Evolutionary conservation across 2,888 invertebrate species (phyloP).

Genomic region (Cataglyphis albicans): DNA sequence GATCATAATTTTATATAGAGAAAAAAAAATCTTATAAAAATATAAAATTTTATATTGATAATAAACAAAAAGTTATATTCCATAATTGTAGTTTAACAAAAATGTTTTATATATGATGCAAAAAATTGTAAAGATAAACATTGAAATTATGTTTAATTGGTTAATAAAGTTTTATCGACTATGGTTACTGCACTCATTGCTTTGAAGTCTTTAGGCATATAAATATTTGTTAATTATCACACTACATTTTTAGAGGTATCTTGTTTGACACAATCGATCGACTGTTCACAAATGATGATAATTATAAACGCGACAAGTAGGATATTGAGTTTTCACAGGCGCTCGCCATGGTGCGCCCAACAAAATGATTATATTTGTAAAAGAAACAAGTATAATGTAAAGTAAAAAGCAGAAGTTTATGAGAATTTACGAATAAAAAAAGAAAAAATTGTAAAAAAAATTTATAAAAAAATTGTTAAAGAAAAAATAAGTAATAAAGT

Average conservation of each 20-base stretch:
- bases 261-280: not conserved
- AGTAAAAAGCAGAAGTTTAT: not conserved
- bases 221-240: slow-evolving; percentile 11
- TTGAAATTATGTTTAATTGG: not conserved
- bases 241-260: slow-evolving; percentile 10
- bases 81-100: not conserved
- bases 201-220: not conserved
- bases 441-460: not conserved
- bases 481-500: not conserved
- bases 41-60: not conserved
- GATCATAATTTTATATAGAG: not conserved
- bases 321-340: not conserved
- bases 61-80: not conserved
- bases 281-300: not conserved
- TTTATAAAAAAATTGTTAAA: not conserved
- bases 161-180: slow-evolving; percentile 8
- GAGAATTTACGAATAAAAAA: not conserved
- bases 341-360: too few relatives aligned
- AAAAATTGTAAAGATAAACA: too few relatives aligned
- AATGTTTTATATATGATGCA: not conserved
- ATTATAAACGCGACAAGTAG: slow-evolving; percentile 18
- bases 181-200: not conserved
- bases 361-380: not conserved
- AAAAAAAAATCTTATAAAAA: not conserved
- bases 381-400: not conserved